These are phyloP conservation scores for Drosophila mauritiana DNA, from an alignment of 1,140 invertebrate species.

Conservation along the genomic window DNA sequence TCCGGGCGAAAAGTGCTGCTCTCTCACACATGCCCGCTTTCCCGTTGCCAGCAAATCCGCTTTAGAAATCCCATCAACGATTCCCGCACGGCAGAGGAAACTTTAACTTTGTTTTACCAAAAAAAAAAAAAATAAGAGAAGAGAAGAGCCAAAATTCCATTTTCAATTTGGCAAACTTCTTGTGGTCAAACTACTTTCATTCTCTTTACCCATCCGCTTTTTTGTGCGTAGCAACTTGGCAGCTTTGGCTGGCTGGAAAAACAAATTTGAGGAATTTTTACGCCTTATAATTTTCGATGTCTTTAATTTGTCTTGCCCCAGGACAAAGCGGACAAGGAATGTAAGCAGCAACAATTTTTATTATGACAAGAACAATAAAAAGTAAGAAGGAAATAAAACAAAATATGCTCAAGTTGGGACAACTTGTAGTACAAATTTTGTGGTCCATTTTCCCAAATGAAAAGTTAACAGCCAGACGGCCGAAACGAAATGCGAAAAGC, in stretches of 20 bases:
- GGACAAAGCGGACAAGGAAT: constrained; percentile 42
- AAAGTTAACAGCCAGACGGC: constrained; percentile 59
- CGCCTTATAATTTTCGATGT: constrained; percentile 80
- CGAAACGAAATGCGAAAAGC: background rate
- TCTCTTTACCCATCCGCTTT: constrained; percentile 14
- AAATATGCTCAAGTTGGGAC: constrained; percentile 52
- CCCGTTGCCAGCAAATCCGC: constrained; percentile 67
- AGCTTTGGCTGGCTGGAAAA: constrained; percentile 28
- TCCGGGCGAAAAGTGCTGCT: constrained; percentile 1
- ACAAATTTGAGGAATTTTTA: constrained; percentile 66
- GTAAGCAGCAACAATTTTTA: constrained; percentile 76
- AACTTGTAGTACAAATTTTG: constrained; percentile 80
- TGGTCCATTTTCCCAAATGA: constrained; percentile 79
- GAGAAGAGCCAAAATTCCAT: constrained; percentile 65
- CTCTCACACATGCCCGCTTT: constrained; percentile 71
- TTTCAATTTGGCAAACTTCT: constrained; percentile 74
- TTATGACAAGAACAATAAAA: constrained; percentile 76
- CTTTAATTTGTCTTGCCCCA: constrained; percentile 77
- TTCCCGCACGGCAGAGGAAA: constrained; percentile 40
- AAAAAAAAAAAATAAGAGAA: constrained; percentile 1
- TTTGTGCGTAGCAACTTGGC: constrained; percentile 47
- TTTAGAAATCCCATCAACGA: constrained; percentile 74
- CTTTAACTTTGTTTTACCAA: constrained; percentile 57
- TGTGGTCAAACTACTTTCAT: constrained; percentile 50
- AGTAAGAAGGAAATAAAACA: constrained; percentile 28